Evolutionary conservation across 2,888 invertebrate species (phyloP), one percentile per base, ranked within the genome.

Genomic region (Phymatocera aterrima): DNA sequence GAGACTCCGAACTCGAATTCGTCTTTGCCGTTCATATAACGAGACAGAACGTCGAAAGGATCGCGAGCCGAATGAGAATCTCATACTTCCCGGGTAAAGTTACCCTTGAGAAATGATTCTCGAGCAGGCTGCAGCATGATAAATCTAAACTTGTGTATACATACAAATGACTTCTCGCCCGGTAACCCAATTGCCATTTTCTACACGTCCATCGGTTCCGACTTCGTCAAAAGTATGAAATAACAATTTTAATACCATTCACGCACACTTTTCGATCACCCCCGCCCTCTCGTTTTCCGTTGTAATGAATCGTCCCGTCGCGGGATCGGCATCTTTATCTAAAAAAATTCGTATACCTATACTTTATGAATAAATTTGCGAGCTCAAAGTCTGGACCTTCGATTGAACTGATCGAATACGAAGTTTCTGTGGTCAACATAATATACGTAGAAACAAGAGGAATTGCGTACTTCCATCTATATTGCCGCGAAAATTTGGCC

Each of bases 81-180:
- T 40, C 8, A 40, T 28, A 61, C 60, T 37, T 37, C 2, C n/a
- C n/a, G 4, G 61, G 34, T 2, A 12, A 64, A 31, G 61, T 64
- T 37, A 37, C 10, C 61, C 37, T 37, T 18, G 37, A 34, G 24
- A 3, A 37, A 64, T 37, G 43, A 43, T 43, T 43, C 43, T 64
- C 37, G 34, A 5, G 37, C 18, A 64, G 37, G 34, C 31, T 60
- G 28, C n/a, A n/a, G n/a, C 2, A 37, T 64, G 34, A 37, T 64
- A 64, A 64, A 64, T 64, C 61, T 37, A 37, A 64, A 21, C 34
- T 64, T 64, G 61, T 37, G n/a, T n/a, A n/a, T n/a, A n/a, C n/a
- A n/a, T n/a, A n/a, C n/a, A 64, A 64, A 64, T 64, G 61, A 37
- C 18, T 3, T 37, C 10, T 8, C 61, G 61, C 37, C 61, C 61